A percentile compares a stretch with the other conserved stretches of the same genome.
Evolutionary conservation across 1,140 invertebrate genomes (phyloP).

Genomic region (Fopius arisanus): DNA sequence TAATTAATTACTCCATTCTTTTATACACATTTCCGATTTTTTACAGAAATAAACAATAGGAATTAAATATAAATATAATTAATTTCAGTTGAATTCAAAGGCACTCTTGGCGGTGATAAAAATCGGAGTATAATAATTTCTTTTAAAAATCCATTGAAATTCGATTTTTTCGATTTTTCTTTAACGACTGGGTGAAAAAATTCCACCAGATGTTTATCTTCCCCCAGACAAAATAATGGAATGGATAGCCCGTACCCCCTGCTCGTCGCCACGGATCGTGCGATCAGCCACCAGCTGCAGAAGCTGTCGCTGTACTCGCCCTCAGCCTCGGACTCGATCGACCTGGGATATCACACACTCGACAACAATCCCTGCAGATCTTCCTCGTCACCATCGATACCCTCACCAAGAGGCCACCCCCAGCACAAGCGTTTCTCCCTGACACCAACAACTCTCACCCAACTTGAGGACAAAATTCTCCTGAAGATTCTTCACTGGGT

Average conservation of each 20-base stretch:
- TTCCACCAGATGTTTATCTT: background rate
- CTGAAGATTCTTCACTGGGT: slow-evolving; percentile 77
- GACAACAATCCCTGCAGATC: slow-evolving; percentile 56
- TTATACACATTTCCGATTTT: too few species aligned
- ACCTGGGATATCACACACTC: slow-evolving; percentile 59
- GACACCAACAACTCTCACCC: slow-evolving; percentile 40
- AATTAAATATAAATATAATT: too few species aligned
- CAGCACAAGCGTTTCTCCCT: slow-evolving; percentile 13
- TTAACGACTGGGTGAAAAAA: too few species aligned
- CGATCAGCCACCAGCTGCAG: slow-evolving; percentile 41
- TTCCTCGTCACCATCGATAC: slow-evolving; percentile 42
- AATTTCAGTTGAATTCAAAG: too few species aligned
- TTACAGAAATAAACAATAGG: too few species aligned
- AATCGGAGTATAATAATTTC: too few species aligned
- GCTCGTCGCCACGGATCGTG: slow-evolving; percentile 46
- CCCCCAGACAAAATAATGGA: slow-evolving; percentile 56
- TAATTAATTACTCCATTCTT: too few species aligned
- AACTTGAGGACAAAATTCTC: slow-evolving; percentile 66
- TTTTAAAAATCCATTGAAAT: too few species aligned
- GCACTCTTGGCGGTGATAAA: too few species aligned
- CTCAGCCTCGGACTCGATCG: slow-evolving; percentile 49
- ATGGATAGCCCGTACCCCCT: slow-evolving; percentile 58
- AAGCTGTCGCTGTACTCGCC: slow-evolving; percentile 50
- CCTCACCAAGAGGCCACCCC: slow-evolving; percentile 9
- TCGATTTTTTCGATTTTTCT: too few species aligned